A percentile compares a stretch with the other conserved stretches of the same genome.
phyloP scores from a whole-genome alignment of 2,888 invertebrate species.

The Euzetes globulus region DNA sequence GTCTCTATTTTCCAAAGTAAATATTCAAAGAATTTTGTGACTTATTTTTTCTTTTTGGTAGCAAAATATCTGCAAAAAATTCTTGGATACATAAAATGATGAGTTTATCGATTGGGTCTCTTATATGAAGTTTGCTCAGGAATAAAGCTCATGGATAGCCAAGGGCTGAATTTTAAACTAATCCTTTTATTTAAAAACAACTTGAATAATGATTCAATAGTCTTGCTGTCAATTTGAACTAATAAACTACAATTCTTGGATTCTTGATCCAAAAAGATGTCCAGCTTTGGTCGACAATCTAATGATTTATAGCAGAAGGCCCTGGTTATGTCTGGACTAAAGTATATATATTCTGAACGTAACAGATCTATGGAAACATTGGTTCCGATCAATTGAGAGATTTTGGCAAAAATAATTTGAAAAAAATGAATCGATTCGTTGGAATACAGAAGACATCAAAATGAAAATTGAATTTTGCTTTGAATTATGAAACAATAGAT shows the following conservation, averaged over 20 bases:
- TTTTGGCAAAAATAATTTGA: neutral
- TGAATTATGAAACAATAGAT: neutral
- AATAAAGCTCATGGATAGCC: too few relatives aligned
- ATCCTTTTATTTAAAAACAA: too few relatives aligned
- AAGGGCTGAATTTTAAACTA: too few relatives aligned
- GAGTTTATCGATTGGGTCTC: neutral
- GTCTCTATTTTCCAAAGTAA: neutral
- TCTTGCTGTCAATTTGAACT: too few relatives aligned
- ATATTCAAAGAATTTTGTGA: neutral
- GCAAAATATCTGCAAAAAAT: neutral
- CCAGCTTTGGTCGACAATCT: too few relatives aligned
- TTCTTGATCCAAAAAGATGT: too few relatives aligned
- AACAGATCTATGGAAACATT: slow-evolving; percentile 2
- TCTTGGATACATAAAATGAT: neutral
- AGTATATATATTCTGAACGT: neutral
- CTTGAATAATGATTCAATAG: too few relatives aligned
- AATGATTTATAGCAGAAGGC: neutral
- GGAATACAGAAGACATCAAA: neutral
- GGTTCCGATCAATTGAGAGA: slow-evolving; percentile 3
- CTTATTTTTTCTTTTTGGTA: neutral
- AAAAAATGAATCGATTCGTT: neutral
- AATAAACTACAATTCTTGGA: too few relatives aligned
- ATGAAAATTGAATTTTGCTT: neutral
- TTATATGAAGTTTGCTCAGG: too few relatives aligned
- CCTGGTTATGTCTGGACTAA: too few relatives aligned